phyloP scores from a whole-genome alignment of 1,140 invertebrate genomes.

The Hylyphantes graminicola region DNA sequence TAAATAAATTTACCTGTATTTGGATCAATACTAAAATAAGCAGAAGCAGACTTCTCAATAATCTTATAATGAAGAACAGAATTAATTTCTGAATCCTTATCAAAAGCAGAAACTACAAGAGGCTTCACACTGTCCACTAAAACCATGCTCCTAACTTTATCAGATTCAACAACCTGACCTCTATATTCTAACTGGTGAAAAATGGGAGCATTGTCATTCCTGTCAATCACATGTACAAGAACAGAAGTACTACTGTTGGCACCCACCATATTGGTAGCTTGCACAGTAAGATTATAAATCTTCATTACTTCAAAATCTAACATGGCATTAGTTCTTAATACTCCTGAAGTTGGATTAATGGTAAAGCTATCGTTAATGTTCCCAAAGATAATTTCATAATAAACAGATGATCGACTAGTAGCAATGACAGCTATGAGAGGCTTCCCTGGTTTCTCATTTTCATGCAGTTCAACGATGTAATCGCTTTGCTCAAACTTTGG shows the following conservation, averaged over 20 bases:
- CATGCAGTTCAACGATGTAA: conserved; percentile 82
- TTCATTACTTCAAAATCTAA: conserved; percentile 83
- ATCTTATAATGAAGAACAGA: conserved; percentile 86
- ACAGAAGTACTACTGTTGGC: conserved; percentile 65
- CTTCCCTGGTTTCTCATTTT: conserved; percentile 83
- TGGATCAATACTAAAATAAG: conserved; percentile 86
- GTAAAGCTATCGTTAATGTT: conserved; percentile 81
- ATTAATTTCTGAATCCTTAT: conserved; percentile 84
- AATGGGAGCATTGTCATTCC: conserved; percentile 85
- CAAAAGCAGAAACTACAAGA: conserved; percentile 81
- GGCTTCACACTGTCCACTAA: conserved; percentile 74
- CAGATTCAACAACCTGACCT: conserved; percentile 79
- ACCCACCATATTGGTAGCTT: conserved; percentile 86
- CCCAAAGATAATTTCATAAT: conserved; percentile 84
- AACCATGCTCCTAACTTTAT: conserved; percentile 78
- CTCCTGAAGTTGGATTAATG: conserved; percentile 86
- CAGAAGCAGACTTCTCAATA: conserved; percentile 77
- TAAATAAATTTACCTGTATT: conserved; percentile 74
- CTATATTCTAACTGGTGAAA: conserved; percentile 78
- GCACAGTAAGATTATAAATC: conserved; percentile 85
- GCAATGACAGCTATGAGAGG: conserved; percentile 83
- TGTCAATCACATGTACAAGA: conserved; percentile 69
- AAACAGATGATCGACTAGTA: conserved; percentile 80
- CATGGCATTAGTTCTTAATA: conserved; percentile 75
- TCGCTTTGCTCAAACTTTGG: conserved; percentile 79